phyloP scores from a whole-genome alignment of 1,140 invertebrate species.

The Portunus trituberculatus region DNA sequence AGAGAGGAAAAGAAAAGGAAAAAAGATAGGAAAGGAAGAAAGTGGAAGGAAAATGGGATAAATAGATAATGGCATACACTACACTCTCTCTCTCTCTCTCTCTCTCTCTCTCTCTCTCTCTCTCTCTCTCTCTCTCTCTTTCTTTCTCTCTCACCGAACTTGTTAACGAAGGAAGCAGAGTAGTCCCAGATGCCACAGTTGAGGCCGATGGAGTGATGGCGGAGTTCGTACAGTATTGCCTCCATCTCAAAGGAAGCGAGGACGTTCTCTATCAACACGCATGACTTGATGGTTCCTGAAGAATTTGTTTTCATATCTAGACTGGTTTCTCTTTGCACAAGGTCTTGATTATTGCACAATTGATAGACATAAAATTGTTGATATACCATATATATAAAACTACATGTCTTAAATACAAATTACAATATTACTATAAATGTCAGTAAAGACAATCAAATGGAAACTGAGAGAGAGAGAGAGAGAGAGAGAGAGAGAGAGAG shows the following conservation, averaged over 20 bases:
- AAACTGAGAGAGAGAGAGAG: not conserved
- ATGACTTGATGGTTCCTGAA: slow-evolving; percentile 86
- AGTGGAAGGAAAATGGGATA: not conserved
- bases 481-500: slow-evolving; percentile 29
- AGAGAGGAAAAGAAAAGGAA: not conserved
- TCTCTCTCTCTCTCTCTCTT: not conserved
- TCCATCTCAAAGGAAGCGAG: slow-evolving; percentile 86
- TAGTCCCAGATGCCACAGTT: slow-evolving; percentile 91
- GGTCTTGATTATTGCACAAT: too few species aligned
- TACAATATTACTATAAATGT: too few species aligned
- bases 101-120: not conserved
- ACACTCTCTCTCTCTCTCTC: not conserved
- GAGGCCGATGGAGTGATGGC: slow-evolving; percentile 86
- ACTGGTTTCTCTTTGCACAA: too few species aligned
- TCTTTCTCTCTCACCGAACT: slow-evolving; percentile 83
- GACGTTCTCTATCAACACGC: slow-evolving; percentile 88
- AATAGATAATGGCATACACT: not conserved
- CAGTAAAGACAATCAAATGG: not conserved
- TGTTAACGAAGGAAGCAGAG: slow-evolving; percentile 86
- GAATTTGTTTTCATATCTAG: not conserved
- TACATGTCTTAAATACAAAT: too few species aligned
- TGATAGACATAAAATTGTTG: too few species aligned
- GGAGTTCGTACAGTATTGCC: slow-evolving; percentile 86
- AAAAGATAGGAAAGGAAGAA: not conserved
- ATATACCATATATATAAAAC: too few species aligned